These are phyloP conservation scores for Cladopsammia gracilis DNA, from an alignment of 64 coral and sea anemone genomes.

Conservation along the genomic window DNA sequence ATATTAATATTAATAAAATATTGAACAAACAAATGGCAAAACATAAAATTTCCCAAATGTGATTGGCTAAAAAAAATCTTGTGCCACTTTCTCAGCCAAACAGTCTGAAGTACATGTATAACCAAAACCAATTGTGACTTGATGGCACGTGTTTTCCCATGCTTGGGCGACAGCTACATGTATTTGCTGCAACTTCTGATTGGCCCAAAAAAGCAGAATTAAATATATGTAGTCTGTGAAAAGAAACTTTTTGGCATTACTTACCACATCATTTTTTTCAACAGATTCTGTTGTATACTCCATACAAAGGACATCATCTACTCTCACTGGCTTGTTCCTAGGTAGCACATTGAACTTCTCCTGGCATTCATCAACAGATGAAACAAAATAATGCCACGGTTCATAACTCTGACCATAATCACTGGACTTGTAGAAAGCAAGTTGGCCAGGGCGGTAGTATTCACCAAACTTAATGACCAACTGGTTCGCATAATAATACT, in stretches of 20 bases:
- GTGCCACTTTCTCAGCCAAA: too few relatives aligned
- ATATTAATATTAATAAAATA: too few relatives aligned
- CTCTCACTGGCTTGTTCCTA: conserved; percentile 38
- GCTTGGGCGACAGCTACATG: too few relatives aligned
- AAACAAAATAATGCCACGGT: conserved; percentile 90
- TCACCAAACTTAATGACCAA: conserved; percentile 87
- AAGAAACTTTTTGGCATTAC: background rate
- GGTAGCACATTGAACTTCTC: conserved; percentile 54
- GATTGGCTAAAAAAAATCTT: too few relatives aligned
- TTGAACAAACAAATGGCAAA: too few relatives aligned
- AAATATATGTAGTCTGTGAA: background rate
- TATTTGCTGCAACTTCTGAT: too few relatives aligned
- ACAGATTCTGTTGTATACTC: conserved; percentile 23
- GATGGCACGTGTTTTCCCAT: too few relatives aligned
- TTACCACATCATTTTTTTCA: background rate
- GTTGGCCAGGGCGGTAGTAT: conserved; percentile 84
- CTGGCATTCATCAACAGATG: conserved; percentile 63
- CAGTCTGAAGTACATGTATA: too few relatives aligned
- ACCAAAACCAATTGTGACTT: too few relatives aligned
- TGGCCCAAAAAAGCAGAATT: too few relatives aligned
- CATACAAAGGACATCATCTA: conserved; percentile 81
- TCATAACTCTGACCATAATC: conserved; percentile 61
- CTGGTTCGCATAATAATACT: conserved; percentile 87
- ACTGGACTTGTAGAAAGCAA: conserved; percentile 87
- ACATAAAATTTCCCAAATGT: too few relatives aligned